Conservation (phyloP, 2,888 invertebrate species). For the Nipponacmea schrenckii region DNA sequence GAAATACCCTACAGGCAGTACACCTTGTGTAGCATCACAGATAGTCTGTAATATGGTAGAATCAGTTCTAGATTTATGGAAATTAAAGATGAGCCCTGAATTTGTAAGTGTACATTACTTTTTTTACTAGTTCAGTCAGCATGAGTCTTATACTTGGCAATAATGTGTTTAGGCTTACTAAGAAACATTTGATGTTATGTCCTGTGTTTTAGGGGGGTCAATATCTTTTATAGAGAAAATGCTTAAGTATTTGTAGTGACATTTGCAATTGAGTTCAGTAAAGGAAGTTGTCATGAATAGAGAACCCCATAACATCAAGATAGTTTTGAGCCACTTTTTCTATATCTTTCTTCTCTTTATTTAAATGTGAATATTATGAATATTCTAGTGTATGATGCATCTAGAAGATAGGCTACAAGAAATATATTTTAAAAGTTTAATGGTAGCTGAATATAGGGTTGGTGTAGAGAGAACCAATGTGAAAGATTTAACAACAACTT, state of each 20-base stretch:
- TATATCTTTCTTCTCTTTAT: no score
- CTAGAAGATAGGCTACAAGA: slow-evolving; percentile 86
- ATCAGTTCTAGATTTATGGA: slow-evolving; percentile 81
- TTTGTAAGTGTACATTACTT: slow-evolving; percentile 74
- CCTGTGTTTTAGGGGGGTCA: no score
- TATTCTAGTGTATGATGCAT: slow-evolving; percentile 77
- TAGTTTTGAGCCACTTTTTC: no score
- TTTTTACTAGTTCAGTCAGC: not conserved
- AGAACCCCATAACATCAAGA: no score
- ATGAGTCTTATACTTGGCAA: no score
- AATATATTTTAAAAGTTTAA: slow-evolving; percentile 85
- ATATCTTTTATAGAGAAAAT: no score
- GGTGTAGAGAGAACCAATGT: slow-evolving; percentile 50
- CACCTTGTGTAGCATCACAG: slow-evolving; percentile 72
- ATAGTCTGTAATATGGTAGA: slow-evolving; percentile 87
- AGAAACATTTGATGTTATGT: no score
- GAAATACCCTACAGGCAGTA: slow-evolving; percentile 37
- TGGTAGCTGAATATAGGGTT: slow-evolving; percentile 76
- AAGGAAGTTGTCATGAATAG: no score
- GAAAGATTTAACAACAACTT: slow-evolving; percentile 55
- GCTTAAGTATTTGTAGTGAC: no score
- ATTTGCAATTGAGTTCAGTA: no score
- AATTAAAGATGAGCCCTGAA: slow-evolving; percentile 79
- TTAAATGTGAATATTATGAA: no score
- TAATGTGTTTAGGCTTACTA: no score